phyloP scores from a whole-genome alignment of 2,113 vertebrate species.

The Oncorhynchus gorbuscha region DNA sequence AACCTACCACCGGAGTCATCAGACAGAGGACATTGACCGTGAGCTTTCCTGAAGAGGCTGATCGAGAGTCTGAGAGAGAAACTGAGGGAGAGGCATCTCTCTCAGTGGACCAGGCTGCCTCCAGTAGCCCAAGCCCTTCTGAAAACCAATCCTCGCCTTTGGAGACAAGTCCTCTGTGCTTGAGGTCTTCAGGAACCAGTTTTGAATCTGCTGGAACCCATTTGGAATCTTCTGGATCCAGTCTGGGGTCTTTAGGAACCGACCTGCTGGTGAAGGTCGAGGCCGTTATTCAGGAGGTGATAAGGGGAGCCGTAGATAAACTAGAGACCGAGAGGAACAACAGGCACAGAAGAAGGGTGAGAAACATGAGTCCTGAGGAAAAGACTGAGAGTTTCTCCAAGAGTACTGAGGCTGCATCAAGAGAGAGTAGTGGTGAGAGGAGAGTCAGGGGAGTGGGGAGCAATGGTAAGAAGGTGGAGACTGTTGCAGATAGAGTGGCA shows the following conservation, averaged over 20 bases:
- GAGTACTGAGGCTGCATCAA: not conserved
- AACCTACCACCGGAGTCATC: not conserved
- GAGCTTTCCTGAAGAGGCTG: not conserved
- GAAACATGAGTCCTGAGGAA: not conserved
- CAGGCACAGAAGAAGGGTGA: not conserved
- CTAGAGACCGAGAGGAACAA: not conserved
- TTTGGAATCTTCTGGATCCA: not conserved
- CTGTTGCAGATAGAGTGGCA: too few species aligned
- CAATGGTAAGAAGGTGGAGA: too few species aligned
- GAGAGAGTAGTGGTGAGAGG: not conserved
- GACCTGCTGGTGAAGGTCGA: conserved; percentile 6
- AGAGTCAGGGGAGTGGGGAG: not conserved
- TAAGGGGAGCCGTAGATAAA: not conserved
- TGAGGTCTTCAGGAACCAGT: not conserved
- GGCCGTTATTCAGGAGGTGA: conserved; percentile 5
- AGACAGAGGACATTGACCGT: not conserved
- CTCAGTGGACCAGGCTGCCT: not conserved
- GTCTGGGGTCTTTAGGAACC: not conserved
- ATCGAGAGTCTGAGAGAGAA: not conserved
- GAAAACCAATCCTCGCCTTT: not conserved
- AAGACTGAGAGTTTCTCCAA: not conserved
- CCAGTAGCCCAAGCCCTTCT: not conserved
- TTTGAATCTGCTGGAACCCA: not conserved
- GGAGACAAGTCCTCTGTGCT: not conserved
- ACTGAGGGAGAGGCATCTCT: not conserved